Evolutionary conservation across 2,113 vertebrate genomes (phyloP), one percentile per base, ranked within the genome.

Genomic region (Caloenas nicobarica): DNA sequence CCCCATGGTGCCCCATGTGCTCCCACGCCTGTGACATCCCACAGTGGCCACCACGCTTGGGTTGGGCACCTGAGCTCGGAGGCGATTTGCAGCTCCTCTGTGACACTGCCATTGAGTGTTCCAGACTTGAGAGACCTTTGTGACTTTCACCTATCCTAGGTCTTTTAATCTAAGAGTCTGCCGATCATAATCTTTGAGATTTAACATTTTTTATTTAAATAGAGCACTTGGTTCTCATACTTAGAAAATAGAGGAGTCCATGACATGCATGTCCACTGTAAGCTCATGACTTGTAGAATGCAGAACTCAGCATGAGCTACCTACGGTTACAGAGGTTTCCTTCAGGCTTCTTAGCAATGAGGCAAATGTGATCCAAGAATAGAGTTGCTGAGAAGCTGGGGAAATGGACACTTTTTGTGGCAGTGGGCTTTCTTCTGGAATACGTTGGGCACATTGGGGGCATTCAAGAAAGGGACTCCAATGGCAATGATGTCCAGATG

Each of bases 371-470:
- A 71, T 85, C 33, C 40, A 76, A 81, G 36, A 57, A 10, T 5
- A 79, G 29, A 0, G 0, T 11, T 80, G 31, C 34, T 1, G 1
- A 61, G 60, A 81, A 64, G 46, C 0, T 66, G 48, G 13, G 8
- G 33, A 86, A 71, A 56, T 28, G 11, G 38, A 73, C 12, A 7
- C 44, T 83, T 76, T 50, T 50, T 70, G 17, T 68, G n/a, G 60
- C 72, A 78, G 19, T 38, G 26, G 10, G 13, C 5, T 78, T 83
- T 92, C 21, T 58, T 58, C 40, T 60, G 56, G 40, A 48, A 56
- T 28, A 29, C n/a, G 8, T 17, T 60, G 26, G 22, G 46, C 40
- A 21, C n/a, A 66, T 65, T 23, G 21, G 40, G 22, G 33, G 9
- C 10, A 8, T 57, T 86, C 10, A 33, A 33, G 18, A 74, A 56